Evolutionary conservation across 2,888 invertebrate species (phyloP).

Genomic region (Agrotis puta): DNA sequence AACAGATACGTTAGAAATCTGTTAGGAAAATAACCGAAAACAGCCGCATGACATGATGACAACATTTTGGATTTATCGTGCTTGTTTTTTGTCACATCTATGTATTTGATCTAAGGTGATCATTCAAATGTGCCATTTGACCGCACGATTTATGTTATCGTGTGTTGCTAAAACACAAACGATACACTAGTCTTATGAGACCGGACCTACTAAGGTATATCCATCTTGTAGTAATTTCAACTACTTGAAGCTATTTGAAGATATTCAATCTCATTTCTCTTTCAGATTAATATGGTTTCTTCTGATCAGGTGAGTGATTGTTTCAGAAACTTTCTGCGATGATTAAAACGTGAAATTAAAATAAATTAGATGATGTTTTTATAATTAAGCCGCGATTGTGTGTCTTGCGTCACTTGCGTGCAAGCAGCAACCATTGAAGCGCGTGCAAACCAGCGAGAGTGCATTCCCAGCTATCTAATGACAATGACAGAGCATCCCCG

Average conservation of each 20-base stretch:
- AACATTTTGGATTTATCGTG: slow-evolving; percentile 37
- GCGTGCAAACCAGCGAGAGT: slow-evolving; percentile 86
- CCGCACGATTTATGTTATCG: slow-evolving; percentile 12
- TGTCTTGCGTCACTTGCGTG: slow-evolving; percentile 81
- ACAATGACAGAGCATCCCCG: slow-evolving; percentile 89
- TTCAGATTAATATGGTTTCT: slow-evolving; percentile 1
- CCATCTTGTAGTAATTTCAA: not conserved
- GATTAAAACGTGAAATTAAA: slow-evolving; percentile 44
- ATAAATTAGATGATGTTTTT: slow-evolving; percentile 56
- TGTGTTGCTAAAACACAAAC: slow-evolving; percentile 6
- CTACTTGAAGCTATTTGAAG: not conserved
- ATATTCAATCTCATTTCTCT: slow-evolving; percentile 7
- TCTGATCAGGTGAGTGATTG: slow-evolving; percentile 11
- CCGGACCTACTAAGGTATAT: not conserved
- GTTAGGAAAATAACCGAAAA: slow-evolving; percentile 57
- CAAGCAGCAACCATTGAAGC: slow-evolving; percentile 71
- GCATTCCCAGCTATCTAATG: slow-evolving; percentile 88
- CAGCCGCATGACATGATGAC: slow-evolving; percentile 12
- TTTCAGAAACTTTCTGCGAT: slow-evolving; percentile 30
- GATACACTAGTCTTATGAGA: no score
- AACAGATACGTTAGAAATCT: slow-evolving; percentile 63
- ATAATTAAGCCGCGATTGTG: slow-evolving; percentile 60
- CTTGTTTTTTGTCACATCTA: slow-evolving; percentile 38
- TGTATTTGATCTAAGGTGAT: slow-evolving; percentile 12
- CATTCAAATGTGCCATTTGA: slow-evolving; percentile 21